A percentile compares a stretch with the other conserved stretches of the same genome.
These are phyloP conservation scores for Neodiprion lecontei DNA, from an alignment of 1,140 invertebrate species.

Conservation along the genomic window DNA sequence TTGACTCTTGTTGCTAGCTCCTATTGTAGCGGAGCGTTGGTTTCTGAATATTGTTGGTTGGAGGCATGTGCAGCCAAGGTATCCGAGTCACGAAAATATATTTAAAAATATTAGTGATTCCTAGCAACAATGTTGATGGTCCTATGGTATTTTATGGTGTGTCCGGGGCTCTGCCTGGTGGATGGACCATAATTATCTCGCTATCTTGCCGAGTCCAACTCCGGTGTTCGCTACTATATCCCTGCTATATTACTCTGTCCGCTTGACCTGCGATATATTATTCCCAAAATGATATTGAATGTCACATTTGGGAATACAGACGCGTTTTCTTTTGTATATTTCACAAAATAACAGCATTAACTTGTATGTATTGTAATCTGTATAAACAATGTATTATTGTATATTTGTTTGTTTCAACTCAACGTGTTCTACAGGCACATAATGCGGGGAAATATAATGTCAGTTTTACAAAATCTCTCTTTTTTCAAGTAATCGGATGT, in stretches of 20 bases:
- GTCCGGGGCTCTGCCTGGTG: conserved; percentile 42
- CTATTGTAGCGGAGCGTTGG: not conserved
- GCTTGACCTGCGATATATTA: not conserved
- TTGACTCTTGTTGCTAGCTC: too few relatives aligned
- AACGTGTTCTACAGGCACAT: not conserved
- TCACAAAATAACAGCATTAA: not conserved
- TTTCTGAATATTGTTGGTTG: conserved; percentile 2
- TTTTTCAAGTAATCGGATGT: not conserved
- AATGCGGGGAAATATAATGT: not conserved
- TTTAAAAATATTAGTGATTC: not conserved
- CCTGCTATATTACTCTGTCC: not conserved
- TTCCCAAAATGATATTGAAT: too few relatives aligned
- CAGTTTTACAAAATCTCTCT: not conserved
- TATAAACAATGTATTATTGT: not conserved
- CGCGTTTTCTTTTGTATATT: too few relatives aligned
- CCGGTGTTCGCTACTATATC: not conserved
- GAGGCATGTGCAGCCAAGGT: conserved; percentile 1
- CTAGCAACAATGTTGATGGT: conserved; percentile 10
- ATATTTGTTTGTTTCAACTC: not conserved
- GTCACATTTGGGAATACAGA: too few relatives aligned
- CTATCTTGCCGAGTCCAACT: not conserved
- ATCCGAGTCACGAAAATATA: not conserved
- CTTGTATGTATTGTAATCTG: not conserved
- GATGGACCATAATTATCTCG: conserved; percentile 33
- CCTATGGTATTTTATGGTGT: conserved; percentile 34